Evolutionary conservation across 1,140 invertebrate species (phyloP).

Genomic region (Apocrypta bakeri): DNA sequence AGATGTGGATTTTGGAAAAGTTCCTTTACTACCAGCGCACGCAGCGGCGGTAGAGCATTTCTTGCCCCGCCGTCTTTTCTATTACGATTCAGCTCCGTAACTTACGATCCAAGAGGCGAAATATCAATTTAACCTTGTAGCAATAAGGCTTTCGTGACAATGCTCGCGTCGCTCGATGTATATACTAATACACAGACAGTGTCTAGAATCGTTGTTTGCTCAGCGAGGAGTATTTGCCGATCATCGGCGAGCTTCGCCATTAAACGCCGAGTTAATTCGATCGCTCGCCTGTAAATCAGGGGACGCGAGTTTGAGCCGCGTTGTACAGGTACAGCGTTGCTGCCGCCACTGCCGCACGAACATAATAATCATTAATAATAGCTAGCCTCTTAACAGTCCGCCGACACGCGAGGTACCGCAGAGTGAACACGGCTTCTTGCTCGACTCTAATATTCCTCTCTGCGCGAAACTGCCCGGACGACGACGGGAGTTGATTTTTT

Average conservation of each 20-base stretch:
- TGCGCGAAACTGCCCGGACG: neutral
- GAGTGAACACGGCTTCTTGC: neutral
- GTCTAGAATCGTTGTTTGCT: neutral
- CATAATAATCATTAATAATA: conserved; percentile 49
- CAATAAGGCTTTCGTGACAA: neutral
- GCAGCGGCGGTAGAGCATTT: neutral
- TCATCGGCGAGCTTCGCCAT: conserved; percentile 18
- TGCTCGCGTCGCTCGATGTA: neutral
- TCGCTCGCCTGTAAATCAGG: conserved; percentile 37
- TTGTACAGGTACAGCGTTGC: conserved; percentile 1
- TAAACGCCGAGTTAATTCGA: conserved; percentile 38
- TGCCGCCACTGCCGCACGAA: neutral
- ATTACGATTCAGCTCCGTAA: too few species aligned
- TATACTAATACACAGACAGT: too few species aligned
- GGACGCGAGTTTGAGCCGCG: neutral
- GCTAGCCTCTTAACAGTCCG: conserved; percentile 28
- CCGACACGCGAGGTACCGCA: conserved; percentile 36
- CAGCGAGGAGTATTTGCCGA: conserved; percentile 22
- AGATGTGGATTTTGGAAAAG: neutral
- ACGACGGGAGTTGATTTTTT: too few species aligned
- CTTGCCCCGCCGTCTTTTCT: neutral
- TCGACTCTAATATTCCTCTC: conserved; percentile 20
- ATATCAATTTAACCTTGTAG: neutral
- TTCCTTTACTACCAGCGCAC: neutral
- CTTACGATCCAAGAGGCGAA: neutral